phyloP scores from a whole-genome alignment of 2,113 vertebrate genomes.

The Strix aluco region DNA sequence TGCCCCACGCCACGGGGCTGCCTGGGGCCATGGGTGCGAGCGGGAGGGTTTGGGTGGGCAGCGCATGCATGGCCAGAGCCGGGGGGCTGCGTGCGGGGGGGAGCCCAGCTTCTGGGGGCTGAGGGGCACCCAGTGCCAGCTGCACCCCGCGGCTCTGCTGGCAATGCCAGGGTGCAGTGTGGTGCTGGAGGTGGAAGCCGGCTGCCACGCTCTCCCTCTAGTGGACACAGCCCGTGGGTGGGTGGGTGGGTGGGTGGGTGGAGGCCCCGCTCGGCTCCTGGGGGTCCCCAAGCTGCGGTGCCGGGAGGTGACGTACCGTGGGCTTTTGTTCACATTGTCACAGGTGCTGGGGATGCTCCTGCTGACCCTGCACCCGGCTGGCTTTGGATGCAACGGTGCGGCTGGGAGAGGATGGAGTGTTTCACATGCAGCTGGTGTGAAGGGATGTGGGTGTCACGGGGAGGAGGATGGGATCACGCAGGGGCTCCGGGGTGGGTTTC shows the following conservation, averaged over 20 bases:
- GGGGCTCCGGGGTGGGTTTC: neutral
- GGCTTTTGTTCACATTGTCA: fast-evolving
- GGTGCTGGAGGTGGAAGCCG: neutral
- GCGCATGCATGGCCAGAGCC: fast-evolving
- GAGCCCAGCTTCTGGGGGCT: neutral
- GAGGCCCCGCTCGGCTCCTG: neutral
- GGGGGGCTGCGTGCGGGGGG: neutral
- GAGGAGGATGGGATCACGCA: neutral
- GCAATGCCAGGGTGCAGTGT: neutral
- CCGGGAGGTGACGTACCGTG: fast-evolving
- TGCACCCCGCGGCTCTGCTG: neutral
- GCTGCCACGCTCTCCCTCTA: neutral
- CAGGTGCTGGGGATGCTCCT: neutral
- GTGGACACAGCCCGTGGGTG: neutral
- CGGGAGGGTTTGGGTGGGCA: neutral
- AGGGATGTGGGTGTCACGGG: neutral
- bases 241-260: too few relatives aligned
- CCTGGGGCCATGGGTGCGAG: neutral
- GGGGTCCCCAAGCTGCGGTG: neutral
- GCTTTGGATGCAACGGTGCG: fast-evolving
- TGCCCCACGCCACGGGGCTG: neutral
- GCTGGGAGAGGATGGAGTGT: neutral
- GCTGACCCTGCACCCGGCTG: neutral
- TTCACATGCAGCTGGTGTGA: neutral
- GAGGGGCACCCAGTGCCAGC: neutral